These are phyloP conservation scores for Drosophila falleni DNA, from an alignment of 2,888 invertebrate species.

Conservation along the genomic window DNA sequence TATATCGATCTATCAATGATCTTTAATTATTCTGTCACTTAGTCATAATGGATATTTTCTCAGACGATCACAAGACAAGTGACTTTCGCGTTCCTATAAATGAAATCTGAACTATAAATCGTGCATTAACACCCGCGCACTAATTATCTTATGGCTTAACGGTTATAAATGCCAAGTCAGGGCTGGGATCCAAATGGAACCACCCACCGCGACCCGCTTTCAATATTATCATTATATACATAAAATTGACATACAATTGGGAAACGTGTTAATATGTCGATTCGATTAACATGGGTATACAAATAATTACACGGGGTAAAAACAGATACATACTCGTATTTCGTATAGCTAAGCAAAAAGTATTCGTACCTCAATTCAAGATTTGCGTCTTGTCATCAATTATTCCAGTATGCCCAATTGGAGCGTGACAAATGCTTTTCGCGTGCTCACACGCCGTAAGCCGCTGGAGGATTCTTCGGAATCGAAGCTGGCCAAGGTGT, in stretches of 20 bases:
- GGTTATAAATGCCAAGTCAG: slow-evolving; percentile 42
- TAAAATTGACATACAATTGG: slow-evolving; percentile 38
- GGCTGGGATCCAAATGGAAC: slow-evolving; percentile 16
- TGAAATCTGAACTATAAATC: slow-evolving; percentile 35
- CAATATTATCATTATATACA: slow-evolving; percentile 12
- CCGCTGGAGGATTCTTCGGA: slow-evolving; percentile 83
- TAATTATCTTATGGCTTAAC: slow-evolving; percentile 55
- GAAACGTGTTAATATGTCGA: slow-evolving; percentile 67
- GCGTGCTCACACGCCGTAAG: slow-evolving; percentile 85
- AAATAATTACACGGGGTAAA: slow-evolving; percentile 24
- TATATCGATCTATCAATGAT: too few relatives aligned
- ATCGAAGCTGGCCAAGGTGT: slow-evolving; percentile 89
- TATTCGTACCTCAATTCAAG: slow-evolving; percentile 5
- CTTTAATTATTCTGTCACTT: slow-evolving; percentile 16
- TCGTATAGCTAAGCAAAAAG: slow-evolving; percentile 51
- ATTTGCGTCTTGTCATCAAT: slow-evolving; percentile 14
- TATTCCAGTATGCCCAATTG: slow-evolving; percentile 73
- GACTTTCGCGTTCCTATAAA: slow-evolving; percentile 32
- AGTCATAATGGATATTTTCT: slow-evolving; percentile 41
- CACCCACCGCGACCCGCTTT: slow-evolving; percentile 35
- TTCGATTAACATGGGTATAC: slow-evolving; percentile 55
- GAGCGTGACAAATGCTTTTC: slow-evolving; percentile 68
- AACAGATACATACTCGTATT: slow-evolving; percentile 18
- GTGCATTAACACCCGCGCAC: slow-evolving; percentile 62
- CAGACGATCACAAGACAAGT: slow-evolving; percentile 61